Conservation (phyloP, 1,140 invertebrate genomes). For the Archivesica marissinica region DNA sequence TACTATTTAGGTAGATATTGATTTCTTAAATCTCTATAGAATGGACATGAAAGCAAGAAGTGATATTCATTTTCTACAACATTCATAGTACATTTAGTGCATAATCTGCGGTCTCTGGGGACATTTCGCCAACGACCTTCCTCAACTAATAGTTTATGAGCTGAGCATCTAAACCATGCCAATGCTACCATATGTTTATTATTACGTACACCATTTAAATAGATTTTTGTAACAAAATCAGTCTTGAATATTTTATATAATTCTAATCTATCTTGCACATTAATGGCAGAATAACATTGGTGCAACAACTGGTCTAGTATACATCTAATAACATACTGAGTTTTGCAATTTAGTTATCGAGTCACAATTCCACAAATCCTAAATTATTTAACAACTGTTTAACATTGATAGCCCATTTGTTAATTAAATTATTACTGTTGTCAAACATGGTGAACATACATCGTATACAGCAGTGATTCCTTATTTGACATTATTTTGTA, state of each 20-base stretch:
- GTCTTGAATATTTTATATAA: neutral
- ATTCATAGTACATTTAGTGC: neutral
- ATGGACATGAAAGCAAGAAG: too few relatives aligned
- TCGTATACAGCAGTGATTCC: neutral
- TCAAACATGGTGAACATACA: neutral
- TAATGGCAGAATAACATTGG: neutral
- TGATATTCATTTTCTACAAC: too few relatives aligned
- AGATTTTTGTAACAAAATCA: neutral
- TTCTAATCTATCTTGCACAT: neutral
- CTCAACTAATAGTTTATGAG: neutral
- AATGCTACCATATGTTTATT: neutral
- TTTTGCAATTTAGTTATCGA: neutral
- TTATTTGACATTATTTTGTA: neutral
- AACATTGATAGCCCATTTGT: neutral
- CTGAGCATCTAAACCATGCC: slow-evolving; percentile 9
- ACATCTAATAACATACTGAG: neutral
- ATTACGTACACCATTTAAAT: neutral
- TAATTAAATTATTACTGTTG: neutral
- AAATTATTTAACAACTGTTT: slow-evolving; percentile 4
- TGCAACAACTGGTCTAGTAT: slow-evolving; percentile 5
- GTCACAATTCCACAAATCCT: neutral
- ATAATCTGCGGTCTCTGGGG: neutral
- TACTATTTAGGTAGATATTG: too few relatives aligned
- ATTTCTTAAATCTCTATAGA: too few relatives aligned
- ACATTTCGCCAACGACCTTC: neutral